Evolutionary conservation across 1,140 invertebrate species (phyloP), one percentile per base, ranked within the genome.

Genomic region (Drosophila dunni): DNA sequence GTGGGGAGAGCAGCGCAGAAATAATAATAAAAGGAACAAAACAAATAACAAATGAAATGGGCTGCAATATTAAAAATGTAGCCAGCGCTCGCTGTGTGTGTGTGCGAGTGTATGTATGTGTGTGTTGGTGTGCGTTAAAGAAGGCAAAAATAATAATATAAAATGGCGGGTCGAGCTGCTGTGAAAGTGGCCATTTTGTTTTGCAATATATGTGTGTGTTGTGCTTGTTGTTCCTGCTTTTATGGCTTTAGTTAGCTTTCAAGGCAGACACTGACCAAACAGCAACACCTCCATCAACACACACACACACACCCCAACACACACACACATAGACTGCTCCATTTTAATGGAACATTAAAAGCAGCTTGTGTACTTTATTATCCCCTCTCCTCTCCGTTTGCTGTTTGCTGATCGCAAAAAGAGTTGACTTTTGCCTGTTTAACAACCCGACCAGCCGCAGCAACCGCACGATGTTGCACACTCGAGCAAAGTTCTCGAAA

Each of bases 341-440:
- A 67, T 81, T 82, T 86, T 79, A 86, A 82, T 82, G 83, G 76
- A 70, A 86, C 79, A 86, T 86, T 88, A 86, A 86, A 79, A 88
- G 83, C 83, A 86, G 82, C 81, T 85, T 85, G 81, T 67, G 78
- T 74, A 69, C 71, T 74, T 74, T 74, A 69, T 69, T 61, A 34
- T 69, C 3, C n/a, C 50, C 54, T 9, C 24, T 29, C 1, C 24
- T 29, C 2, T 36, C 53, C 40, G 62, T 33, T 63, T 57, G 54
- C 11, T 57, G 38, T 38, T 40, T 57, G 13, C 53, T 57, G 48
- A 33, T 46, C 62, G 64, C 71, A 69, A 62, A 69, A 61, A 50
- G 57, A 63, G 58, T 69, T 75, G 65, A 51, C 58, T 62, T 69
- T 60, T 67, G 64, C 42, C 11, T 66, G 69, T 60, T 81, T 81